Evolutionary conservation across 2,797 vertebrate genomes (phyloP), one percentile per base, ranked within the genome.

Genomic region (Pangasius sanitwongsei): DNA sequence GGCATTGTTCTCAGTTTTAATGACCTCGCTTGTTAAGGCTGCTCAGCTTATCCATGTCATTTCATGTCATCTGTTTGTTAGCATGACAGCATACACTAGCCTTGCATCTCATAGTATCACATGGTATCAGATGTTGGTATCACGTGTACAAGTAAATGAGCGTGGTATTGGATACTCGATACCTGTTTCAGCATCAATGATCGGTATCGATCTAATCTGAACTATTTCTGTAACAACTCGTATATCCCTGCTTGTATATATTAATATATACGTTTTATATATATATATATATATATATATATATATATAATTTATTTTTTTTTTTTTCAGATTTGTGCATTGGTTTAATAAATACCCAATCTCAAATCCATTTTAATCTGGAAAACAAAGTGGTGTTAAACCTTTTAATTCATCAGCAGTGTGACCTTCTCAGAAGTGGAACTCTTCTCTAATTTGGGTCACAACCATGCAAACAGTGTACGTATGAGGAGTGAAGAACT

Each of bases 401-500:
- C 11, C 13, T 77, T 75, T 4, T 61, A 48, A 37, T 61, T 61
- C 55, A 25, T 59, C 53, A 28, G 55, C 80, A 61, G 80, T 13
- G 80, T 25, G 23, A 83, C 57, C 34, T 61, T 41, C 23, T 50
- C 61, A 34, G 63, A 44, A 83, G 53, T 59, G 53, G 78, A 72
- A 25, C 65, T 74, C 67, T 28, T 28, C 31, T 34, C 55, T 25
- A 37, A 88, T 83, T 50, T 53, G 69, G 87, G 80, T 88, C 81
- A 88, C 70, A 63, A 83, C 53, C 57, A 53, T 70, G 53, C 84
- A 75, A 18, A 34, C 72, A 6, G 61, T 69, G 50, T 55, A 81
- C 8, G n/a, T 9, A 20, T 20, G 28, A 80, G 65, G 63, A 53
- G 50, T 16, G 53, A 37, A 44, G 63, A 61, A 63, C 23, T 87